Evolutionary conservation across 1,140 invertebrate genomes (phyloP), one percentile per base, ranked within the genome.

Genomic region (Holotrichia oblita): DNA sequence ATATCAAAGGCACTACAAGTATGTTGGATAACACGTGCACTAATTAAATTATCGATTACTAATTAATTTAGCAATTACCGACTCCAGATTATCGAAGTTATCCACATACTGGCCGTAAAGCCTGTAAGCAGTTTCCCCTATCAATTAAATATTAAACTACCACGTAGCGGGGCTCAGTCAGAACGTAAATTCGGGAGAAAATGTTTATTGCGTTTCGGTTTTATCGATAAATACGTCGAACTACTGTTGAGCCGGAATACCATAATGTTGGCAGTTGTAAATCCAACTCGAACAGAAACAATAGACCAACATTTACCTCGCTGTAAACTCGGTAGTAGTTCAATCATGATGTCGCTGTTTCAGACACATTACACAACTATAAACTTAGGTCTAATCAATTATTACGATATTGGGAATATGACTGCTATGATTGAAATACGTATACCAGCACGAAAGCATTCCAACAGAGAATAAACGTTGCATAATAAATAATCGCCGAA

Each of bases 1-100:
- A 17, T 17, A 17, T 55, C 17, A 55, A 34, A 34, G 27, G 27
- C 27, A 34, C 27, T 55, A 55, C 48, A 17, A 55, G 22, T 22
- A 34, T 10, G 44, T 48, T 12, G 20, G 61, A 69, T 69, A 34
- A 20, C 8, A 69, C 27, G 61, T 22, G 61, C 22, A 69, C 61
- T 69, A 69, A 69, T 69, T 69, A 69, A 69, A 69, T 69, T 69
- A 69, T 69, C 61, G 61, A 69, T 69, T 69, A 34, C 61, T 34
- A 69, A 69, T 69, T 69, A 69, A 69, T 69, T 69, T 69, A 69
- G 61, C 61, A 24, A 27, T 64, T 24, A 69, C 61, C 61, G 61
- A 22, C 61, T 34, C 61, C 12, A 69, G 17, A 69, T 69, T 69
- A 69, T 69, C 61, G 61, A 27, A 69, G 61, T 69, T 69, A 27